Evolutionary conservation across 2,888 invertebrate genomes (phyloP).

Genomic region (Glaucopsyche alexis): DNA sequence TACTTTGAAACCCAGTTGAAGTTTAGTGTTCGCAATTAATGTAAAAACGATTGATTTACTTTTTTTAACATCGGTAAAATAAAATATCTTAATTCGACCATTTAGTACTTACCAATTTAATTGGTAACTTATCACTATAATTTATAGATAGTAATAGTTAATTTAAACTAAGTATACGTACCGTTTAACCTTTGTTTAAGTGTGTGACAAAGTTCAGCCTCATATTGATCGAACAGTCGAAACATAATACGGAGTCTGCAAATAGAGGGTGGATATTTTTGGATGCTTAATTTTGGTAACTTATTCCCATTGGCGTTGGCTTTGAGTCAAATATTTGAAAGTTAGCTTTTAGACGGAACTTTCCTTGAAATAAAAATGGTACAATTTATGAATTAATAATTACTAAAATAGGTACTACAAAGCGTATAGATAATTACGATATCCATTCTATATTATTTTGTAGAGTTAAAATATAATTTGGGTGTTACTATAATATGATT

Average conservation of each 20-base stretch:
- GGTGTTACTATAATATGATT: no score
- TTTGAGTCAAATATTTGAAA: background rate
- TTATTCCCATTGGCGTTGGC: background rate
- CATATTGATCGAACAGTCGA: conserved; percentile 15
- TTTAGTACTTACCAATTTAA: no score
- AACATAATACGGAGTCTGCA: background rate
- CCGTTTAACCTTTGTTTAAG: background rate
- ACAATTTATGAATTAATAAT: background rate
- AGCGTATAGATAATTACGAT: no score
- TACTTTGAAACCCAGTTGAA: background rate
- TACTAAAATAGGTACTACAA: background rate
- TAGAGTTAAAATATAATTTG: no score
- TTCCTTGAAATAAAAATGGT: background rate
- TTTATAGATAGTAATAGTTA: no score
- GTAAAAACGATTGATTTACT: background rate
- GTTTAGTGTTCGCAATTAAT: background rate
- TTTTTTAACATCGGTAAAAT: background rate
- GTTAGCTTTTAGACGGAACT: background rate
- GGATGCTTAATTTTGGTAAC: conserved; percentile 1
- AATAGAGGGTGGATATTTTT: conserved; percentile 22
- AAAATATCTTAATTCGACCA: no score
- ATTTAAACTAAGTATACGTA: background rate
- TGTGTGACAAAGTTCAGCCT: background rate
- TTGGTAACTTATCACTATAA: no score
- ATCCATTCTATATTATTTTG: no score